Evolutionary conservation across 2,113 vertebrate species (phyloP).

Genomic region (Syngnathoides biaculeatus): DNA sequence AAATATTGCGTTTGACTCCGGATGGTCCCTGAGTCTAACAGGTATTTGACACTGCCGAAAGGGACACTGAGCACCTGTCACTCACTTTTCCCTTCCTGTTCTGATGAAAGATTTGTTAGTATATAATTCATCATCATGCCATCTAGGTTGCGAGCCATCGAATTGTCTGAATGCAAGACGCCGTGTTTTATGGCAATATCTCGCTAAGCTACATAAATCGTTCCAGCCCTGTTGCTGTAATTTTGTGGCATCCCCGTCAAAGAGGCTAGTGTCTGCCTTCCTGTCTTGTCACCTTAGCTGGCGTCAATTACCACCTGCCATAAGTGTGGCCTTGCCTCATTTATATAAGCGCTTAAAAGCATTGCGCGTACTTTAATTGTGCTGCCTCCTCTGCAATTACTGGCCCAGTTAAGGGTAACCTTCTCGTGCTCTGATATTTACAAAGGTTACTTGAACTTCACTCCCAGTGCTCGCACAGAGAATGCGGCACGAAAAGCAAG

Average conservation of each 20-base stretch:
- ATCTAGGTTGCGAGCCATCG: background rate
- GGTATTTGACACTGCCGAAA: too few relatives aligned
- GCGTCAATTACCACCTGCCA: constrained; percentile 15
- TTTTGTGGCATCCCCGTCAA: background rate
- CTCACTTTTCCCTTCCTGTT: background rate
- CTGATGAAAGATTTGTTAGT: background rate
- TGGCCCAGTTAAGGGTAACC: constrained; percentile 65
- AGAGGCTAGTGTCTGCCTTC: background rate
- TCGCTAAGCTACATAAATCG: background rate
- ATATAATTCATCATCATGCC: background rate
- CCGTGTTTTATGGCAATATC: background rate
- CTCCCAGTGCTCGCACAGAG: constrained; percentile 51
- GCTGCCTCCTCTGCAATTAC: constrained; percentile 57
- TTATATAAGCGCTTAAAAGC: constrained; percentile 51
- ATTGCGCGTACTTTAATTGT: constrained; percentile 51
- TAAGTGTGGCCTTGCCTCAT: constrained; percentile 29
- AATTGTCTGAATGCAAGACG: background rate
- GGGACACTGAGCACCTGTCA: background rate
- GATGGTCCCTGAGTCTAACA: too few relatives aligned
- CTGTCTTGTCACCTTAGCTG: background rate
- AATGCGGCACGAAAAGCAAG: constrained; percentile 29
- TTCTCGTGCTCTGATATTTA: constrained; percentile 72
- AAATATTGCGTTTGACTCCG: too few relatives aligned
- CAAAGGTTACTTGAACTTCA: constrained; percentile 64
- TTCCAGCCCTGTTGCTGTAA: background rate